phyloP scores from a whole-genome alignment of 2,888 invertebrate species.

The Timema podura region DNA sequence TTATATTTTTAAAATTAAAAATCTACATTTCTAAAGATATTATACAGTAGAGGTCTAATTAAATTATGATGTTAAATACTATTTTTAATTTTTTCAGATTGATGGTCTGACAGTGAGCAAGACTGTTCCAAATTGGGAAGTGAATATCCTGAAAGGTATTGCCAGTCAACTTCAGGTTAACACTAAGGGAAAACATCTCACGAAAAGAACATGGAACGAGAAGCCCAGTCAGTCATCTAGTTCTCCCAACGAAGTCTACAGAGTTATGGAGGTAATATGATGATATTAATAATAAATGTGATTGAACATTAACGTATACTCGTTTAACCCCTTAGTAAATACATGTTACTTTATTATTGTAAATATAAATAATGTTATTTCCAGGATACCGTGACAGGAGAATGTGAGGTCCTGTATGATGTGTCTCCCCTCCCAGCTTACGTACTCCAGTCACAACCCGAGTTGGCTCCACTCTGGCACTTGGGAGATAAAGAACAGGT shows the following conservation, averaged over 20 bases:
- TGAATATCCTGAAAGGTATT: constrained; percentile 66
- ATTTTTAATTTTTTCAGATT: constrained; percentile 39
- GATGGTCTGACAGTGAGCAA: constrained; percentile 54
- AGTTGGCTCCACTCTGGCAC: constrained; percentile 49
- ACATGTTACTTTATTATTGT: no score
- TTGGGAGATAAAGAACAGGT: constrained; percentile 39
- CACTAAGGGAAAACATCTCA: constrained; percentile 53
- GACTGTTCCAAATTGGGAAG: constrained; percentile 55
- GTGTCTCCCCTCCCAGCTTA: constrained; percentile 57
- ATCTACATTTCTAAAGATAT: no score
- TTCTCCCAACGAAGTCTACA: constrained; percentile 54
- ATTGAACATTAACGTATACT: no score
- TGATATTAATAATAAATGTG: no score
- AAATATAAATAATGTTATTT: neutral
- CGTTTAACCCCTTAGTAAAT: no score
- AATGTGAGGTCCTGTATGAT: constrained; percentile 67
- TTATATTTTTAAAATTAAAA: no score
- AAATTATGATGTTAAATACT: no score
- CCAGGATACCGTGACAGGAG: constrained; percentile 49
- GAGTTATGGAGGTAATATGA: constrained; percentile 55
- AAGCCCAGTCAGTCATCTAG: constrained; percentile 45
- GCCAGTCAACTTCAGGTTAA: constrained; percentile 66
- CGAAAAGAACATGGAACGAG: constrained; percentile 42
- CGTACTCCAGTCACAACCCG: constrained; percentile 52
- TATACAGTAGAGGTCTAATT: no score